These are phyloP conservation scores for Orchestes rusci DNA, from an alignment of 2,888 invertebrate genomes.

Conservation along the genomic window DNA sequence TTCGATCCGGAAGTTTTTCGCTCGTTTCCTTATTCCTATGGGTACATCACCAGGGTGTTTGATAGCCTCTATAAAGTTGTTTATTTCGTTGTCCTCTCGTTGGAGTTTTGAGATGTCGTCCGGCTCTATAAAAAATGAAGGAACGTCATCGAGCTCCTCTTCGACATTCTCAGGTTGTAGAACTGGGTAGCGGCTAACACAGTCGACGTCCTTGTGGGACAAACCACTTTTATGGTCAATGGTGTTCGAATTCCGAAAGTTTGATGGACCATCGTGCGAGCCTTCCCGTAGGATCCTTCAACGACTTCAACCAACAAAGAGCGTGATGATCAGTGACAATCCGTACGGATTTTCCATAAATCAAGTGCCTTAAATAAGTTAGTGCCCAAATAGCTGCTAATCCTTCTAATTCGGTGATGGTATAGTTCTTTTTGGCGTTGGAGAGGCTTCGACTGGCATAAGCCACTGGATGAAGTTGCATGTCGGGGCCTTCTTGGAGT, in stretches of 20 bases:
- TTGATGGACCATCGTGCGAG: not conserved
- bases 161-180: not conserved
- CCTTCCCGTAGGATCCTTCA: not conserved
- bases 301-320: not conserved
- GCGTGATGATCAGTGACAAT: too few relatives aligned
- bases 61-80: slow-evolving; percentile 16
- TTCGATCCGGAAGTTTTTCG: slow-evolving; percentile 22
- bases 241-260: slow-evolving; percentile 2
- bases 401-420: too few relatives aligned
- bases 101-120: too few relatives aligned
- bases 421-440: too few relatives aligned
- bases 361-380: not conserved
- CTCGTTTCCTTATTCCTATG: slow-evolving; percentile 19
- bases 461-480: too few relatives aligned
- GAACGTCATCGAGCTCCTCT: slow-evolving; percentile 8
- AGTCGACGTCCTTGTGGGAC: slow-evolving; percentile 8
- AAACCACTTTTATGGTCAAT: slow-evolving; percentile 5
- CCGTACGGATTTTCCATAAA: not conserved
- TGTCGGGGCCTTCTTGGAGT: too few relatives aligned
- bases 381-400: not conserved
- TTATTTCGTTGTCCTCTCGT: slow-evolving; percentile 12
- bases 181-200: too few relatives aligned
- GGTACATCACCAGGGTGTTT: slow-evolving; percentile 11
- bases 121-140: slow-evolving; percentile 15
- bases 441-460: too few relatives aligned